Evolutionary conservation across 1,140 invertebrate genomes (phyloP), one percentile per base, ranked within the genome.

Genomic region (Polypedilum pembai): DNA sequence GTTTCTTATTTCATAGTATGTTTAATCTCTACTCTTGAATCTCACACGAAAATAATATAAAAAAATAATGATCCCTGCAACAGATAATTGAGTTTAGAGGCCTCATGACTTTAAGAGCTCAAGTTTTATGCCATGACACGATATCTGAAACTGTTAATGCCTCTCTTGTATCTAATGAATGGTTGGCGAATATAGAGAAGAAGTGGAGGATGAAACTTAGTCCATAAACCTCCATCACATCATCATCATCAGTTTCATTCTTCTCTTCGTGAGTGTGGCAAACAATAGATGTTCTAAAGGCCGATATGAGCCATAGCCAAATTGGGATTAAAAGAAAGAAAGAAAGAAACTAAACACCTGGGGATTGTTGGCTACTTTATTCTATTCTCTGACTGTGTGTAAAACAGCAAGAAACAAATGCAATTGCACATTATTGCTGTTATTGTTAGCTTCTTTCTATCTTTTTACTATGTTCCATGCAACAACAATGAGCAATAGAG

Each of bases 261-360:
- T 56, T 56, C n/a, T 56, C 45, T 56, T 56, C n/a, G 12, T 33
- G 24, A 33, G 12, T n/a, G 4, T 56, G 12, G 15, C 45, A 56
- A 56, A 56, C 45, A 56, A 56, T 56, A 56, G 45, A 56, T 56
- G n/a, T 33, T 33, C 45, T 56, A n/a, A 56, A 56, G n/a, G 12
- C 24, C 45, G 45, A 56, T 56, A 56, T 56, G 45, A n/a, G n/a
- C 24, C 24, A 33, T 33, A 56, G 12, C 7, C 45, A 56, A 56
- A 56, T 56, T 56, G 45, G 45, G 45, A 56, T n/a, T n/a, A 56
- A 56, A 56, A 12, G n/a, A 33, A 33, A 33, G 24, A 33, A 33
- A 33, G 24, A 33, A 33, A 33, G 24, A 33, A 33, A 33, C 24
- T n/a, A 56, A 56, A 56, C 45, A 56, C 45, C 45, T 56, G 45